Evolutionary conservation across 2,113 vertebrate species (phyloP).

Genomic region (Gila orcuttii): DNA sequence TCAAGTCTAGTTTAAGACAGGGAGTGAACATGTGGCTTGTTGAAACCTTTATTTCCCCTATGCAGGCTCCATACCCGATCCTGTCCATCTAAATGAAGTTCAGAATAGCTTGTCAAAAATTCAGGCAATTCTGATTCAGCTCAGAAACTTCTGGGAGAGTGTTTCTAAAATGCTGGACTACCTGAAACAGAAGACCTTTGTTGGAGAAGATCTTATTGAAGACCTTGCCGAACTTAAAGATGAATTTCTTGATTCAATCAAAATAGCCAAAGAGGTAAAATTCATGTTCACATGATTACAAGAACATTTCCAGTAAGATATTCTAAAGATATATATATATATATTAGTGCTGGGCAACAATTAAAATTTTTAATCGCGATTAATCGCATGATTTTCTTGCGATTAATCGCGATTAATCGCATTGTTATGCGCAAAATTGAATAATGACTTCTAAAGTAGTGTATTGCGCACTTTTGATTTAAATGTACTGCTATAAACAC

Average conservation of each 20-base stretch:
- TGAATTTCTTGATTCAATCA: background rate
- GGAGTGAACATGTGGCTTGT: background rate
- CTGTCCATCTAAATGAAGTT: background rate
- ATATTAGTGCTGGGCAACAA: no score
- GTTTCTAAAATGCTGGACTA: background rate
- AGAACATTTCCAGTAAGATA: background rate
- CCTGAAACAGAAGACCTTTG: slow-evolving; percentile 12
- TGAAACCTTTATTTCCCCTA: no score
- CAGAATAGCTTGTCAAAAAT: slow-evolving; percentile 7
- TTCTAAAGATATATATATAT: no score
- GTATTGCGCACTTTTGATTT: no score
- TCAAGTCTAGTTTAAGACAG: background rate
- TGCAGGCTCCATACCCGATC: background rate
- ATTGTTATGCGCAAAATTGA: no score
- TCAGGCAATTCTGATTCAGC: background rate
- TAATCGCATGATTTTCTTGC: no score
- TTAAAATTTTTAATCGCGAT: no score
- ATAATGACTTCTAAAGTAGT: no score
- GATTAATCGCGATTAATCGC: no score
- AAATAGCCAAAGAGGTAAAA: background rate
- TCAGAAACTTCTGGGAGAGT: background rate
- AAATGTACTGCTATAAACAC: no score
- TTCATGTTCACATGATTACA: background rate
- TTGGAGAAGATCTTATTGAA: background rate
- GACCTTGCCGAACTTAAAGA: background rate